Conservation (phyloP, 2,113 vertebrate genomes). For the Grallaria varia region DNA sequence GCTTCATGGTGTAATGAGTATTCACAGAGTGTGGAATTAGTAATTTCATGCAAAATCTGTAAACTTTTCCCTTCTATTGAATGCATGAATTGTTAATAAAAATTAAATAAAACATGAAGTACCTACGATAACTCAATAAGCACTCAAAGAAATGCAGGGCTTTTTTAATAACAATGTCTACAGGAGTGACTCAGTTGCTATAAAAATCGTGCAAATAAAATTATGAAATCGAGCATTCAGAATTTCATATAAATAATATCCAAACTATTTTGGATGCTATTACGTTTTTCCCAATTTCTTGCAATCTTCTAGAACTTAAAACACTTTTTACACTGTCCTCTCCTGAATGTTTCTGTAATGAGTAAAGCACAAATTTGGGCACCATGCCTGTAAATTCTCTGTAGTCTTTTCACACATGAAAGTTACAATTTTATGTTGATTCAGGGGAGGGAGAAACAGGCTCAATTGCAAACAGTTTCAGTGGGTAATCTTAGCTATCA, state of each 20-base stretch:
- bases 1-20: slow-evolving; percentile 14
- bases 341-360: not conserved
- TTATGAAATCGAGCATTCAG: not conserved
- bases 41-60: slow-evolving; percentile 40
- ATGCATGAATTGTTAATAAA: slow-evolving; percentile 39
- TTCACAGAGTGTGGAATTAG: slow-evolving; percentile 46
- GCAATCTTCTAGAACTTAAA: not conserved
- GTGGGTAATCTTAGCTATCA: not conserved
- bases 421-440: not conserved
- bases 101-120: slow-evolving; percentile 22
- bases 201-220: not conserved
- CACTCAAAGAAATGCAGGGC: not conserved
- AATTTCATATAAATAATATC: not conserved
- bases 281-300: not conserved
- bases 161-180: not conserved
- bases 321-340: not conserved
- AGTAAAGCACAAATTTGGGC: not conserved
- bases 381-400: not conserved
- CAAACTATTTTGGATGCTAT: not conserved
- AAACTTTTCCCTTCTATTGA: slow-evolving; percentile 13
- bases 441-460: not conserved
- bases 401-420: not conserved
- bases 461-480: not conserved
- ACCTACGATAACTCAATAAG: not conserved
- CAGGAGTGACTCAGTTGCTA: not conserved